Percentiles rank a stretch among this genome's conserved stretches.
phyloP scores from a whole-genome alignment of 2,113 vertebrate genomes.

The Chascanopsetta lugubris region DNA sequence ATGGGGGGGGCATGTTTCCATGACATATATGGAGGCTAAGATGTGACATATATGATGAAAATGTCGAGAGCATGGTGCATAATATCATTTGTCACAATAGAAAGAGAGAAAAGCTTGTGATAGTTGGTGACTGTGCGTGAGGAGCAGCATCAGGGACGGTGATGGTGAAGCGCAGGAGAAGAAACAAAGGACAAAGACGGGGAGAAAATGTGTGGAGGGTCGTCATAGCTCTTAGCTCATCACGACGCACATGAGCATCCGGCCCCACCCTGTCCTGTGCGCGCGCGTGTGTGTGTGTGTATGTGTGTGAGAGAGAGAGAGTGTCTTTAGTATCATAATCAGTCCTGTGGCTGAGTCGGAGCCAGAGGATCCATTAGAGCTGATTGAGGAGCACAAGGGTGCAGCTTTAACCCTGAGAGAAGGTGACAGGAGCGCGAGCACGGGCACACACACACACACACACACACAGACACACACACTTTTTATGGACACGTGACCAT shows the following conservation, averaged over 20 bases:
- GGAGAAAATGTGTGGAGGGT: slow-evolving; percentile 46
- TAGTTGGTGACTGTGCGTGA: background rate
- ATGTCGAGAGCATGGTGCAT: background rate
- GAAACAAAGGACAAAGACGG: slow-evolving; percentile 60
- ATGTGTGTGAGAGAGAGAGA: slow-evolving; percentile 26
- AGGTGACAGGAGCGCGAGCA: slow-evolving; percentile 61
- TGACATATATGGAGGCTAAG: slow-evolving; percentile 11
- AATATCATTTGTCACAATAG: background rate
- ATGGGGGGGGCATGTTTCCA: slow-evolving; percentile 9
- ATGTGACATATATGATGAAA: background rate
- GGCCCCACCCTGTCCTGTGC: slow-evolving; percentile 47
- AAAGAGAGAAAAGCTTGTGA: background rate
- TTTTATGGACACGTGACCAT: no score
- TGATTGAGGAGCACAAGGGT: slow-evolving; percentile 78
- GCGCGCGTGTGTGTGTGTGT: slow-evolving; percentile 34
- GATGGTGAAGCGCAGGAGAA: background rate
- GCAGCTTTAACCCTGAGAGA: slow-evolving; percentile 75
- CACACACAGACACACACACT: background rate
- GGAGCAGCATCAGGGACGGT: background rate
- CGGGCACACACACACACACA: slow-evolving; percentile 17
- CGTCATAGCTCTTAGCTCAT: slow-evolving; percentile 63
- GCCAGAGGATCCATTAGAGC: slow-evolving; percentile 82
- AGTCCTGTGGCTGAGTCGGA: slow-evolving; percentile 62
- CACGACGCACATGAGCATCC: slow-evolving; percentile 34
- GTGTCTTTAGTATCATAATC: slow-evolving; percentile 58